phyloP scores from a whole-genome alignment of 2,113 vertebrate species.

The Cnemophilus loriae region DNA sequence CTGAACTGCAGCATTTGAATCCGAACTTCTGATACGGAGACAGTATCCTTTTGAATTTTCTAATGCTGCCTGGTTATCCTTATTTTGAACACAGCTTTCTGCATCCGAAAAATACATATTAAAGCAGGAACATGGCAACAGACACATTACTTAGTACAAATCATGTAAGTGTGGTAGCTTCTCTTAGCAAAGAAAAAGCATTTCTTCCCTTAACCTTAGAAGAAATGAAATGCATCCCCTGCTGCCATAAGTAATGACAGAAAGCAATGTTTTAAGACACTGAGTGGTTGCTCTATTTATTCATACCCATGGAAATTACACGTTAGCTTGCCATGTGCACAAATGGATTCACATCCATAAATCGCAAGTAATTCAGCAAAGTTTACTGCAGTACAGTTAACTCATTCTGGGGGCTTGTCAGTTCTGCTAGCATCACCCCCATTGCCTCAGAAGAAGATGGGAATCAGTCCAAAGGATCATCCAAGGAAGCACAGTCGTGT shows the following conservation, averaged over 20 bases:
- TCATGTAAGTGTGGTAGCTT: background rate
- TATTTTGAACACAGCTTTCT: background rate
- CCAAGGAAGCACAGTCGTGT: background rate
- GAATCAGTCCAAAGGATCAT: background rate
- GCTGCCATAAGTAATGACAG: background rate
- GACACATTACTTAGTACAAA: background rate
- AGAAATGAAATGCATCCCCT: background rate
- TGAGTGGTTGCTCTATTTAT: background rate
- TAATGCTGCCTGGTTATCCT: background rate
- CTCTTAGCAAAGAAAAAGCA: background rate
- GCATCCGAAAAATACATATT: background rate
- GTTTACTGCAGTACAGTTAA: background rate
- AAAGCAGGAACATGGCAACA: background rate
- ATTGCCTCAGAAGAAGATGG: background rate
- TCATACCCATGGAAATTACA: background rate
- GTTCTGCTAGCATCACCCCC: background rate
- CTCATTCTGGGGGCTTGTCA: background rate
- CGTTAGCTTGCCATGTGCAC: background rate
- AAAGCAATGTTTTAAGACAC: background rate
- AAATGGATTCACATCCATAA: background rate
- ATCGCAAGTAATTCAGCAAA: background rate
- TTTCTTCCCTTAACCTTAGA: background rate
- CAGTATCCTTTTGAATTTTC: constrained; percentile 5
- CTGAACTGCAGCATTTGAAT: background rate
- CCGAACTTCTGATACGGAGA: background rate